Evolutionary conservation across 1,140 invertebrate species (phyloP).

Genomic region (Megalopta genalis): DNA sequence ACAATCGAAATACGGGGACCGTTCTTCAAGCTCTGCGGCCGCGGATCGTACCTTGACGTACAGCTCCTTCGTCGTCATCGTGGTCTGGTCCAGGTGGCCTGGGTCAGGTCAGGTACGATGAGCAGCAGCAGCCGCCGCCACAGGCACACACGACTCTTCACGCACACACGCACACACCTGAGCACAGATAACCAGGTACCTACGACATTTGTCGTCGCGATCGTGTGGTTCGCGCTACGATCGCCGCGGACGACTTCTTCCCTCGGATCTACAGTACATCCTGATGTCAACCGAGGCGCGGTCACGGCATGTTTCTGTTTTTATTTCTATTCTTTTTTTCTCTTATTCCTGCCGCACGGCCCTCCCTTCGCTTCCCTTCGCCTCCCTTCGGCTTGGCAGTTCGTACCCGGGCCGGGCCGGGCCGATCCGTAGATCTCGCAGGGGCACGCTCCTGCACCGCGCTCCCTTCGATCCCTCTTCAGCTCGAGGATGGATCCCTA

Average conservation of each 20-base stretch:
- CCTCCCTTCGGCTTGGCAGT: too few species aligned
- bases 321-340: constrained; percentile 26
- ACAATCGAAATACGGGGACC: too few species aligned
- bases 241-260: constrained; percentile 28
- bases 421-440: too few species aligned
- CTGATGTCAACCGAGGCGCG: constrained; percentile 34
- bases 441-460: neutral
- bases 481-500: neutral
- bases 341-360: neutral
- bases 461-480: neutral
- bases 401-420: too few species aligned
- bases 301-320: constrained; percentile 61
- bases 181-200: constrained; percentile 44
- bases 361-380: neutral
- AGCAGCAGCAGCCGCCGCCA: constrained; percentile 4
- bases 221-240: constrained; percentile 38
- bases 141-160: constrained; percentile 36
- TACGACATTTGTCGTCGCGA: constrained; percentile 44
- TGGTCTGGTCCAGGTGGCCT: constrained; percentile 54
- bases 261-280: constrained; percentile 46
- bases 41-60: constrained; percentile 75
- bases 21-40: too few species aligned
- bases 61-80: constrained; percentile 77
- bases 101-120: constrained; percentile 53
- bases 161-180: constrained; percentile 37